Evolutionary conservation across 2,888 invertebrate species (phyloP), one percentile per base, ranked within the genome.

Genomic region (Ennomos quercinarius): DNA sequence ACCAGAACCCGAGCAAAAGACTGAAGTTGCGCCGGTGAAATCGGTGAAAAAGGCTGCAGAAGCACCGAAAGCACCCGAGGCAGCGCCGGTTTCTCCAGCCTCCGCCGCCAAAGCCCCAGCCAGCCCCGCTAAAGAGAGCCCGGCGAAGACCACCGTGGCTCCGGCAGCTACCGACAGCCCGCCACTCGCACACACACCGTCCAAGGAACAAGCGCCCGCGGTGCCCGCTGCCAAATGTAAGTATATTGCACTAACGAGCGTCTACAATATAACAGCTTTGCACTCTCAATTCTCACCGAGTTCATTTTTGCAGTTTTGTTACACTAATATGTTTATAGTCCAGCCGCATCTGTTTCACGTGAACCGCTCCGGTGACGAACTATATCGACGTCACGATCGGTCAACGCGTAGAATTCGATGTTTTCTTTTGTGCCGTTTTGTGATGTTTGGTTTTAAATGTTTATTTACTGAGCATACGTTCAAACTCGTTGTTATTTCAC

Each of bases 401-500:
- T 60, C 68, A 65, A 67, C 77, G 72, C 80, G 79, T 81, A 75
- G 71, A 77, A 76, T 75, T 74, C 73, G 79, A 81, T 82, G 81
- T 76, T 80, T 82, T 81, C 74, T 84, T 89, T 91, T 91, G 91
- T 91, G 91, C 85, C 81, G 90, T 91, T 91, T 88, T 91, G 91
- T 90, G 89, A 87, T 87, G 89, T 87, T 88, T 89, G 86, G 88
- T 87, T 90, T 82, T 91, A 83, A 27, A 86, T 87, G 83, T 90
- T 90, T 82, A 85, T 87, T 88, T 90, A 81, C 72, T 87, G 84
- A 86, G 81, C 86, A 84, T 87, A 89, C 77, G 85, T 91, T 92
- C 87, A 91, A 87, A 86, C 82, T 82, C 91, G 89, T 91, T 92
- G 87, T 93, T 91, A 91, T 92, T 92, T 91, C 91, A 93, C 85